Evolutionary conservation across 2,888 invertebrate species (phyloP).

Genomic region (Syritta pipiens): DNA sequence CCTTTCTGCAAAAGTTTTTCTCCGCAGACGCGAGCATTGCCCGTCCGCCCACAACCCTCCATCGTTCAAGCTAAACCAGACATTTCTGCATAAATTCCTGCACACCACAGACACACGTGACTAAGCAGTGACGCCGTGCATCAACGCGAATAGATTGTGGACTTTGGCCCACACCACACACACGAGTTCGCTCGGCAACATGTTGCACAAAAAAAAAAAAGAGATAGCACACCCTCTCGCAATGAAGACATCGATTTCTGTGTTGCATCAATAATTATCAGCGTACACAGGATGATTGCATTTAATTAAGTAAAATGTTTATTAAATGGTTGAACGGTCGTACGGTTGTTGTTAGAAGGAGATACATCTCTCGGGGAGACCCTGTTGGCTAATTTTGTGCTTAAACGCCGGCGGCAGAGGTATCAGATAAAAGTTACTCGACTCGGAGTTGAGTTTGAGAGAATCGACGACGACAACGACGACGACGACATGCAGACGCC

Average conservation of each 20-base stretch:
- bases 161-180: constrained; percentile 19
- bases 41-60: background rate
- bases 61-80: background rate
- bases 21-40: too few relatives aligned
- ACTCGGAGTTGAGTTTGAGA: too few relatives aligned
- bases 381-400: background rate
- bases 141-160: constrained; percentile 4
- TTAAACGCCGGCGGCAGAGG: too few relatives aligned
- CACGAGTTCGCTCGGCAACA: background rate
- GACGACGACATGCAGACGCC: constrained; percentile 22
- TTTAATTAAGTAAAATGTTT: constrained; percentile 20
- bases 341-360: too few relatives aligned
- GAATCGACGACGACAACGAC: background rate
- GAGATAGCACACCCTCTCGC: too few relatives aligned
- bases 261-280: constrained; percentile 3
- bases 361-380: too few relatives aligned
- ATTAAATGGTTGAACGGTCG: constrained; percentile 31
- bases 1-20: too few relatives aligned
- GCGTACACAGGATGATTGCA: constrained; percentile 23
- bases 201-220: background rate
- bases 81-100: constrained; percentile 42
- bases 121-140: constrained; percentile 30
- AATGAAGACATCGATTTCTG: too few relatives aligned
- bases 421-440: too few relatives aligned
- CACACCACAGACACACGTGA: constrained; percentile 9